Evolutionary conservation across 2,888 invertebrate genomes (phyloP), one percentile per base, ranked within the genome.

Genomic region (Pardosa pseudoannulata): DNA sequence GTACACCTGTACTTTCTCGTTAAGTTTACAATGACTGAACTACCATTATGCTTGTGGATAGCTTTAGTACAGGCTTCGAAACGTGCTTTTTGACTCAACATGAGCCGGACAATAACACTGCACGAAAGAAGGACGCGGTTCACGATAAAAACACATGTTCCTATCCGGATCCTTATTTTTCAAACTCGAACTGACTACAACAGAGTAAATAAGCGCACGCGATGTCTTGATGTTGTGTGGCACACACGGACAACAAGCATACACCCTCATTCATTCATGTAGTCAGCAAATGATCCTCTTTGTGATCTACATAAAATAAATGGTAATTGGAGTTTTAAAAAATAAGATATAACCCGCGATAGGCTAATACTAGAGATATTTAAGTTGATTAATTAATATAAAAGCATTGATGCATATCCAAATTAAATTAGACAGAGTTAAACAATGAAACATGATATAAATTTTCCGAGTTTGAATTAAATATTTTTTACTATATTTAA

Each of bases 61-160:
- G 56, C 23, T 56, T 56, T 23, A 56, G 56, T 23, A 56, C 16
- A 16, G 46, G 2, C 3, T 56, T 5, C 56, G 23, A 56, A 23
- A 56, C 56, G 56, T 23, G 23, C 56, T 56, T 56, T 56, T 56
- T 16, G 56, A 56, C 56, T 56, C 23, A 23, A 56, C 56, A 56
- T 5, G 56, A 56, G 19, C 9, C 23, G 27, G 31, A 67, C 50
- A 62, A 56, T 41, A 68, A 39, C 32, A 56, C 68, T 62, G 32
- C 39, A 28, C 50, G 29, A 56, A 56, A 56, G 56, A 75, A 75
- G 36, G 62, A 31, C 56, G 41, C 39, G 46, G 64, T 39, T 70
- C 70, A 70, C 31, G 81, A 81, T 68, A 81, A 81, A 75, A 75
- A 81, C 81, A 81, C 27, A 36, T 81, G 81, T 81, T 75, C 74